Conservation (phyloP, 2,888 invertebrate genomes). For the Trimorus sp. region DNA sequence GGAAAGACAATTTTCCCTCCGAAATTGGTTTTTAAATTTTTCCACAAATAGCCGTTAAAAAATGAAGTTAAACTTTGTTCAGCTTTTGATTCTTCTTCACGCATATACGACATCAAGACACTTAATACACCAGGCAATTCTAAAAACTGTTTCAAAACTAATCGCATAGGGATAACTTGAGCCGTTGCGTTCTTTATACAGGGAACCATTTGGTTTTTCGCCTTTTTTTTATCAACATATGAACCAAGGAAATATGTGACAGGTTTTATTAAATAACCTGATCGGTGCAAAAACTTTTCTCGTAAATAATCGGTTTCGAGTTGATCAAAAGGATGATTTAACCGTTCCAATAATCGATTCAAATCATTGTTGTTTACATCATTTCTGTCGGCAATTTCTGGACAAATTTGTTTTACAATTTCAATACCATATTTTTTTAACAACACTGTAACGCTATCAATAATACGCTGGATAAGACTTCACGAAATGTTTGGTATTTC, state of each 20-base stretch:
- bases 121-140: constrained; percentile 21
- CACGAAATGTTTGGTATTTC: constrained; percentile 29
- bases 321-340: constrained; percentile 33
- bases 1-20: constrained; percentile 56
- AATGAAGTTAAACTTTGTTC: constrained; percentile 11
- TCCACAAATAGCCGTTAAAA: constrained; percentile 27
- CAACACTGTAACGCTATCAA: constrained; percentile 22
- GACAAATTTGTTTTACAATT: constrained; percentile 34
- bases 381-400: constrained; percentile 20
- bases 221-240: constrained; percentile 34
- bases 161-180: constrained; percentile 28
- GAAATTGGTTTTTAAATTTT: constrained; percentile 27
- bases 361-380: constrained; percentile 1
- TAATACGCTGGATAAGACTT: constrained; percentile 27
- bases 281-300: constrained; percentile 24
- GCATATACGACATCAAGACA: constrained; percentile 8
- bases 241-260: constrained; percentile 39
- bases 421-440: constrained; percentile 26
- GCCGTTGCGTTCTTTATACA: constrained; percentile 14
- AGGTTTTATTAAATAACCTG: constrained; percentile 39
- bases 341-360: constrained; percentile 9
- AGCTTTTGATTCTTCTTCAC: constrained; percentile 3
- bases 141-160: constrained; percentile 32
- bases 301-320: constrained; percentile 39
- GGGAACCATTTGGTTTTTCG: constrained; percentile 37